Base-by-base conservation (phyloP, 1,140 invertebrate genomes). In the Araneus ventricosus region DNA sequence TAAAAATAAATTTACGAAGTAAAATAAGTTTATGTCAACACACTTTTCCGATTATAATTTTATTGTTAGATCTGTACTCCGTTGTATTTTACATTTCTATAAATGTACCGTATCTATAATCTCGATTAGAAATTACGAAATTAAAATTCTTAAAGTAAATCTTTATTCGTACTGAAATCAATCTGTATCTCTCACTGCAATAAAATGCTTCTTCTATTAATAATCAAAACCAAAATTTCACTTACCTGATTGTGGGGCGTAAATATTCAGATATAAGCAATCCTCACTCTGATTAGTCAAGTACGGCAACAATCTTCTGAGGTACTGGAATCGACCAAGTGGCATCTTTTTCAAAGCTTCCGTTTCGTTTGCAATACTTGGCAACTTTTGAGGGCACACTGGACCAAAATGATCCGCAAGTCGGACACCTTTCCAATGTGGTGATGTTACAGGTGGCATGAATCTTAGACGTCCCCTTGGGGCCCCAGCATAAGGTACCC, bases 181-280 rank as follows among this genome's bases (percentile, higher is more conserved):
- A 0, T 14, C 17, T 52, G 10, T 52, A 4, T 52, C 45, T 17
- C 45, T 17, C 3, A 52, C 17, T 52, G 14, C 17, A 14, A 52
- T 1, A 14, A 52, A 52, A 52, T 14, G 17, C 45, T 14, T 52
- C 1, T 52, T 17, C 8, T 14, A n/a, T 52, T 80, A 52, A 92
- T 27, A 52, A 52, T 14, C 45, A 52, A 52, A 17, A 14, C 45
- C 17, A 39, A 87, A 94, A 80, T 79, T 79, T 41, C 61, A 61
- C 88, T 94, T 94, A 93, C 94, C 94, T 45, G 88, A 87, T 4
- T 75, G 95, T 92, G 98, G 98, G n/a, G 98, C 97, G 95, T 98
- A 99, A 91, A 99, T 97, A 95, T 99, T 99, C 85, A 99, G 96
- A 95, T 98, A 98, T 14, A 99, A 95, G 95, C 98, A 99, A 95